phyloP scores from a whole-genome alignment of 2,797 vertebrate genomes.

The Parotocinclus haroldoi region DNA sequence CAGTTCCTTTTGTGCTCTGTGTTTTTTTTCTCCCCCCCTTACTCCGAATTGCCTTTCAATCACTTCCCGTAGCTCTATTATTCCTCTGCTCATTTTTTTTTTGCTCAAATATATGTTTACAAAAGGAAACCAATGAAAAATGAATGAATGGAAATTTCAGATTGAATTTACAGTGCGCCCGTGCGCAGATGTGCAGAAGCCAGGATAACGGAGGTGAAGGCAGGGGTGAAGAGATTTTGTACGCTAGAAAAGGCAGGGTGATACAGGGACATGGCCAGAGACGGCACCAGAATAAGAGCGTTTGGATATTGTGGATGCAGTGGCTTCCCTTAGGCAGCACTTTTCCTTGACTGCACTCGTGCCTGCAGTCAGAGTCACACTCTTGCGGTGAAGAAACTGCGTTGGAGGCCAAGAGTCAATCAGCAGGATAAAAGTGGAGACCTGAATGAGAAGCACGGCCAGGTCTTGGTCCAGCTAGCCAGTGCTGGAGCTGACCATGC shows the following conservation, averaged over 20 bases:
- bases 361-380: slow-evolving; percentile 83
- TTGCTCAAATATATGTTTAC: slow-evolving; percentile 3
- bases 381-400: slow-evolving; percentile 82
- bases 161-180: neutral
- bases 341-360: slow-evolving; percentile 55
- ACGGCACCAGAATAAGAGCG: slow-evolving; percentile 3
- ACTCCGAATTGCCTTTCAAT: slow-evolving; percentile 24
- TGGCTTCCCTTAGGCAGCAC: slow-evolving; percentile 11
- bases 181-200: neutral
- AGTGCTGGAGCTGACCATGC: slow-evolving; percentile 86
- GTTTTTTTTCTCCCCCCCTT: slow-evolving; percentile 4
- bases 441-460: slow-evolving; percentile 47
- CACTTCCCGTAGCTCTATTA: slow-evolving; percentile 10
- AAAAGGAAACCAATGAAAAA: neutral
- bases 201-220: neutral
- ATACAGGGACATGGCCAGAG: neutral
- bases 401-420: slow-evolving; percentile 80
- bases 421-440: slow-evolving; percentile 52
- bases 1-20: slow-evolving; percentile 13
- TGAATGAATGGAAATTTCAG: slow-evolving; percentile 6
- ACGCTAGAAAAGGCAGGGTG: neutral
- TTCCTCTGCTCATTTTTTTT: slow-evolving; percentile 7
- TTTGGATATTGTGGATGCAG: neutral
- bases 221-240: neutral
- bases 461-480: slow-evolving; percentile 85